Percentiles rank a stretch among this genome's conserved stretches.
phyloP scores from a whole-genome alignment of 2,888 invertebrate species.

The Aspidiotus rigidus region DNA sequence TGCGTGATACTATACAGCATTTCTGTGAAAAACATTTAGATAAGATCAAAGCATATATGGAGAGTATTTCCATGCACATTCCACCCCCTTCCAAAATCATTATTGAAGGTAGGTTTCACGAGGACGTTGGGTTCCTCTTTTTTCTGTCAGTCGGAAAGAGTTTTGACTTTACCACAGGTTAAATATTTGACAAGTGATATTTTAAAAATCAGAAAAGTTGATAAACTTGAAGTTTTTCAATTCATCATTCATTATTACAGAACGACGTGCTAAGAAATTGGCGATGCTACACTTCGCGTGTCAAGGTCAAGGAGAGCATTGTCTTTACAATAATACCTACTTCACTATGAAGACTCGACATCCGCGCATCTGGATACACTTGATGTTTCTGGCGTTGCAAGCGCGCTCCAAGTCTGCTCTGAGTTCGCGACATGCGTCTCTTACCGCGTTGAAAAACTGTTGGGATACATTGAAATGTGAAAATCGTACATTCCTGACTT shows the following conservation, averaged over 20 bases:
- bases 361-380: conserved; percentile 85
- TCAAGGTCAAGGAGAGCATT: conserved; percentile 71
- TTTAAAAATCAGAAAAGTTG: neutral
- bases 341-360: conserved; percentile 71
- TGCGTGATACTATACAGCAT: conserved; percentile 84
- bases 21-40: conserved; percentile 91
- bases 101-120: conserved; percentile 64
- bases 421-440: conserved; percentile 69
- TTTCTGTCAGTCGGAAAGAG: too few species aligned
- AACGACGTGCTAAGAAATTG: conserved; percentile 72
- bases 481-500: conserved; percentile 75
- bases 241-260: conserved; percentile 44
- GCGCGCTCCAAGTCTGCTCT: conserved; percentile 67
- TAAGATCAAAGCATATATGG: conserved; percentile 85
- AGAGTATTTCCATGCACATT: conserved; percentile 69
- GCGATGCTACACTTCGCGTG: conserved; percentile 84
- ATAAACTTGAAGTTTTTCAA: neutral
- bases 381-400: conserved; percentile 90
- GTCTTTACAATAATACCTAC: conserved; percentile 71
- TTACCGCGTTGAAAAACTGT: conserved; percentile 76
- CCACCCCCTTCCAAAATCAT: conserved; percentile 89
- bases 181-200: too few species aligned
- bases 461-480: conserved; percentile 92
- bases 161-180: too few species aligned
- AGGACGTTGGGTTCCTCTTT: neutral